phyloP scores from a whole-genome alignment of 2,797 vertebrate species.

The Artibeus lituratus region DNA sequence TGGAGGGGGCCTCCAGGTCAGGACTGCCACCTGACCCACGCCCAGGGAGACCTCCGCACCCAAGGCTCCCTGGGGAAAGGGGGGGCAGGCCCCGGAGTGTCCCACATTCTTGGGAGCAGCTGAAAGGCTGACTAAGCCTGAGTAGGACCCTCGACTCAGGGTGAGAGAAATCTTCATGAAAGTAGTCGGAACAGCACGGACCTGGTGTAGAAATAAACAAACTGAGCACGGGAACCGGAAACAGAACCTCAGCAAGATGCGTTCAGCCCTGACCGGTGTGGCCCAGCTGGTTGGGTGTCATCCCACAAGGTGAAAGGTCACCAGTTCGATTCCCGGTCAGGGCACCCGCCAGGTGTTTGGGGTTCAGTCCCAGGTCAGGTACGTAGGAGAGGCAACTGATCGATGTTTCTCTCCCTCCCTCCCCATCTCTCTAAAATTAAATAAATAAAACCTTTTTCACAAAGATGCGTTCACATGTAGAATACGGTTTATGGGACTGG shows the following conservation, averaged over 20 bases:
- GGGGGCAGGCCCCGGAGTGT: background rate
- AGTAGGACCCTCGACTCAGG: background rate
- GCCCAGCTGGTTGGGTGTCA: background rate
- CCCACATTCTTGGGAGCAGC: background rate
- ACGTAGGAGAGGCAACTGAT: background rate
- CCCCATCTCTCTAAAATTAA: background rate
- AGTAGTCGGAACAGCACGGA: rapidly evolving
- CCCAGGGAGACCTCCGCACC: background rate
- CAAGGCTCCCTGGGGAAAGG: background rate
- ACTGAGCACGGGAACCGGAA: background rate
- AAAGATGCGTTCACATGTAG: rapidly evolving
- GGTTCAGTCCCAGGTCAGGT: background rate
- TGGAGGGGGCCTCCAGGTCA: background rate
- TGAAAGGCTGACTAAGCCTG: background rate
- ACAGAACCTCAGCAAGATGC: rapidly evolving
- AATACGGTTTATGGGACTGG: rapidly evolving
- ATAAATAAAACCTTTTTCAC: background rate
- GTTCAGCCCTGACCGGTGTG: background rate
- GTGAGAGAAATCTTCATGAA: background rate
- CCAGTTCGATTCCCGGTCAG: background rate
- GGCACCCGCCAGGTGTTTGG: background rate
- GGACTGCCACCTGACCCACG: background rate
- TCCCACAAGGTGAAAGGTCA: background rate
- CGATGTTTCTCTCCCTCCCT: no score
- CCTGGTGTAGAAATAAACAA: background rate